Percentiles rank a stretch among this genome's conserved stretches.
phyloP scores from a whole-genome alignment of 2,797 vertebrate genomes.

The Eutrigla gurnardus region DNA sequence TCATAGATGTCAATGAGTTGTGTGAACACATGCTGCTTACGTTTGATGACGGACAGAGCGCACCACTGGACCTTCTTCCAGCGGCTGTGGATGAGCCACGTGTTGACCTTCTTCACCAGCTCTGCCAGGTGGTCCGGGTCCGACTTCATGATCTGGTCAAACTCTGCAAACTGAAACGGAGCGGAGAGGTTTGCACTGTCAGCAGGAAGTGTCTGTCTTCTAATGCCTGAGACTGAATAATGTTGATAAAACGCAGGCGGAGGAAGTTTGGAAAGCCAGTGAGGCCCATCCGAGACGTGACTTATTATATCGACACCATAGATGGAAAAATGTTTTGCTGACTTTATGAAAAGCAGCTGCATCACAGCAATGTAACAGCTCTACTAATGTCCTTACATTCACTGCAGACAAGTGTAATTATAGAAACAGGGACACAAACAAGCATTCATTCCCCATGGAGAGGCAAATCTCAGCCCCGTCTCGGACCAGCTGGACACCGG shows the following conservation, averaged over 20 bases:
- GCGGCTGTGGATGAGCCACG: constrained; percentile 96
- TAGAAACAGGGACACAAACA: not conserved
- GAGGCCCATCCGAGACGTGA: not conserved
- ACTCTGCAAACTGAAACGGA: constrained; percentile 91
- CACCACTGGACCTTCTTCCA: constrained; percentile 99
- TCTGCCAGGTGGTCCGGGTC: constrained; percentile 96
- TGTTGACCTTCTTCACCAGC: constrained; percentile 94
- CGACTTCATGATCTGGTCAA: constrained; percentile 99
- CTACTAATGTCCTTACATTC: not conserved
- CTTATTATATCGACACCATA: not conserved
- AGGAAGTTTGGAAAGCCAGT: not conserved
- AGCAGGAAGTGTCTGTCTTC: not conserved
- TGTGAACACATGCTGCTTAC: constrained; percentile 78
- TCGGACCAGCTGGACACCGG: not conserved
- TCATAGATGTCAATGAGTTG: no score
- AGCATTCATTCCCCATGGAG: not conserved
- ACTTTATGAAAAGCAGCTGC: not conserved
- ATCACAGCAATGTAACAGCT: not conserved
- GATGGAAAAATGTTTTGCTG: constrained; percentile 2
- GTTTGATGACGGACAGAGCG: constrained; percentile 93
- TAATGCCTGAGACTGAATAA: not conserved
- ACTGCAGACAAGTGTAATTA: not conserved
- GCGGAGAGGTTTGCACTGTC: not conserved
- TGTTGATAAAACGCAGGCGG: not conserved
- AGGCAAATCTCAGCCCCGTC: not conserved